Evolutionary conservation across 2,797 vertebrate species (phyloP), one percentile per base, ranked within the genome.

Genomic region (Cheirogaleus major): DNA sequence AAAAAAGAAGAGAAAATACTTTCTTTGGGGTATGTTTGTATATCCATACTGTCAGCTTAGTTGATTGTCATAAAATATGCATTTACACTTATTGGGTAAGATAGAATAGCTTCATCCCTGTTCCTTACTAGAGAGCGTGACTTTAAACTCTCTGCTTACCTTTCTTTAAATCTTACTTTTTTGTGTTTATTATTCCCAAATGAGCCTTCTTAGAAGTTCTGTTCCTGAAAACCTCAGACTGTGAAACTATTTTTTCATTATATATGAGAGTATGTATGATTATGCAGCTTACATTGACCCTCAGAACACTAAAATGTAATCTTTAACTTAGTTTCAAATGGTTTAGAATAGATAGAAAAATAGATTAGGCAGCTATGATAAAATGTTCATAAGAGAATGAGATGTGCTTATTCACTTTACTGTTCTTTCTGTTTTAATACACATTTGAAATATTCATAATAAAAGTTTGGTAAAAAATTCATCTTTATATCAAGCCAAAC

Each of bases 361-460:
- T 22, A 13, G 5, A 27, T 9, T 61, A 55, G 6, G n/a, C 10
- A 83, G 55, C 23, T 45, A 45, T 27, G 5, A 30, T 73, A 76
- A 96, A 81, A 78, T 65, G 7, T 35, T 79, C 32, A 83, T 1
- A 86, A 48, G 3, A 61, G 75, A 69, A n/a, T 10, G n/a, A 65
- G 59, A 96, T 52, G 14, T 14, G 81, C 5, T 88, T 72, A 76
- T 78, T 72, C 11, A 20, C 15, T 32, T 11, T 59, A 67, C 4
- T 86, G 2, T n/a, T 79, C 50, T 81, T 93, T 75, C 8, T 32
- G 35, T 84, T 93, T 93, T 78, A 69, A 45, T 80, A 20, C 30
- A n/a, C 1, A 25, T 89, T 76, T 83, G 89, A 76, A 91, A 73
- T 97, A 88, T 30, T 87, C 32, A 38, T 86, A 79, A 61, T 35